Conservation (phyloP, 1,140 invertebrate species). For the Heliconius congener region DNA sequence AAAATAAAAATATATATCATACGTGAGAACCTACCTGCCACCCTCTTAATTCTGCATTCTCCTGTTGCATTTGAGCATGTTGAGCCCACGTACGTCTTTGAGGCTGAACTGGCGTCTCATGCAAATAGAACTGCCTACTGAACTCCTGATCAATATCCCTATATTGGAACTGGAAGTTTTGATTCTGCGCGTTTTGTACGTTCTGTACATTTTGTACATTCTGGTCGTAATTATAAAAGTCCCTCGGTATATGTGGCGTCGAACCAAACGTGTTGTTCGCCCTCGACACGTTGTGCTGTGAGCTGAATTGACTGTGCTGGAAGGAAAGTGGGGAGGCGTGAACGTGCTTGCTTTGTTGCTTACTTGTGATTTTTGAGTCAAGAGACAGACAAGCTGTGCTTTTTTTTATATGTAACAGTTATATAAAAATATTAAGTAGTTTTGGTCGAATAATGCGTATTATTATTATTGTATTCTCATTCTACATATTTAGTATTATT, state of each 20-base stretch:
- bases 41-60: conserved; percentile 70
- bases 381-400: conserved; percentile 7
- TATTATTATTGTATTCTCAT: no score
- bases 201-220: conserved; percentile 37
- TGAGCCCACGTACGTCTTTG: conserved; percentile 88
- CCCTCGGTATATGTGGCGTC: conserved; percentile 82
- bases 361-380: neutral
- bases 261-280: conserved; percentile 79
- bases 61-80: conserved; percentile 81
- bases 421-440: no score
- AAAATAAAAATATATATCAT: neutral
- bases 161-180: conserved; percentile 60
- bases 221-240: conserved; percentile 54
- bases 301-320: conserved; percentile 83
- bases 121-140: conserved; percentile 86
- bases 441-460: no score
- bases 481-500: neutral
- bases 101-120: conserved; percentile 83
- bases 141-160: conserved; percentile 71
- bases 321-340: conserved; percentile 47
- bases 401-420: neutral
- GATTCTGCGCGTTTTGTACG: conserved; percentile 24
- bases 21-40: conserved; percentile 66
- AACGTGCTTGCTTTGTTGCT: conserved; percentile 23
- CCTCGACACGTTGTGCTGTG: conserved; percentile 82